Base-by-base conservation (phyloP, 1,140 invertebrate species). In the Diprion similis region DNA sequence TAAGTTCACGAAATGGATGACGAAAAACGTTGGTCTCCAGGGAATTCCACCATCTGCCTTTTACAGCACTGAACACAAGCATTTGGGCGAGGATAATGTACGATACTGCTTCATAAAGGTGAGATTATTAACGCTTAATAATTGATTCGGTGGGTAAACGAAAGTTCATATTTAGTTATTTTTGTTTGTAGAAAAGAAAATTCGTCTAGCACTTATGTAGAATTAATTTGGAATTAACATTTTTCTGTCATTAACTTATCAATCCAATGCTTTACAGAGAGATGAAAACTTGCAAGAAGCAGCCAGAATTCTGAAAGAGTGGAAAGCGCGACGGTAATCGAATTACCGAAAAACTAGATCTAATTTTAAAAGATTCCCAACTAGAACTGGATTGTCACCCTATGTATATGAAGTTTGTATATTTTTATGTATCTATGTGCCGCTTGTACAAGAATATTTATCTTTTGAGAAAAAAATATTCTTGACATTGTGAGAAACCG, bases 31-130 rank as follows among this genome's bases (percentile, higher is more conserved):
- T 83, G 97, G 97, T 73, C 86, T 99, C 19, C 94, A 97, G 80
- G 94, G 95, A 46, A 99, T 99, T 80, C 98, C 98, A 15, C 94
- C 96, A 10, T 95, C 95, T 68, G 97, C 96, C 0, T 99, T 99
- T 88, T 99, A 99, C 85, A 93, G 92, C 65, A 88, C 92, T 1
- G 88, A 89, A 17, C 92, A 99, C 85, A 98, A 98, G 85, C 84
- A 91, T 74, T 87, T 98, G 9, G 97, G 92, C 8, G 95, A 98
- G 86, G 92, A 98, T 85, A 96, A 93, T 82, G 94, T 99, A 6
- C 90, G 98, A 68, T 95, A 94, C 81, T 99, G 97, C 86, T 99
- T 98, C 84, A 96, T 98, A 68, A 99, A 99, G 92, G 95, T 95
- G 89, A 84, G 76, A 75, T 70, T 73, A 73, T 72, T 67, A n/a